Evolutionary conservation across 2,888 invertebrate genomes (phyloP).

Genomic region (Rhamnusium bicolor): DNA sequence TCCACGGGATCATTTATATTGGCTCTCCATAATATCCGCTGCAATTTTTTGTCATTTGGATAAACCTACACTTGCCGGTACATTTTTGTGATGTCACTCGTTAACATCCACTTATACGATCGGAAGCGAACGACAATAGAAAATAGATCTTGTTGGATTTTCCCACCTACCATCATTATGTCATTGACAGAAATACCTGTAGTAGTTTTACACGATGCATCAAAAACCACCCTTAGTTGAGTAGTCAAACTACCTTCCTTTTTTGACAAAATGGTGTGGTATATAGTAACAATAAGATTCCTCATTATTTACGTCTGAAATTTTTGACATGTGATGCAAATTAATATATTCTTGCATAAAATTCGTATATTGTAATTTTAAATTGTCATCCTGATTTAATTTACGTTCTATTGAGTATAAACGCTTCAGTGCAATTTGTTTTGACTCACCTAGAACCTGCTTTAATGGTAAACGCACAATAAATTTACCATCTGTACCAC

Average conservation of each 20-base stretch:
- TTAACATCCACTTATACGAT: slow-evolving; percentile 5
- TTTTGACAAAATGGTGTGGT: slow-evolving; percentile 56
- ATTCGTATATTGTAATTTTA: slow-evolving; percentile 21
- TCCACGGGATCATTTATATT: not conserved
- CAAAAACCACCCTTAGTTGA: slow-evolving; percentile 55
- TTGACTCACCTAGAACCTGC: not conserved
- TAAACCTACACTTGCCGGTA: slow-evolving; percentile 8
- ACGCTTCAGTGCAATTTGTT: not conserved
- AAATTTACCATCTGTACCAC: not conserved
- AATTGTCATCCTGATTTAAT: not conserved
- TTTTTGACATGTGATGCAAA: too few relatives aligned
- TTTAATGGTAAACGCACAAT: not conserved
- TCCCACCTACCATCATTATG: slow-evolving; percentile 45
- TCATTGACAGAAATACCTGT: slow-evolving; percentile 51
- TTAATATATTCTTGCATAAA: too few relatives aligned
- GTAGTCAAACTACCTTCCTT: slow-evolving; percentile 52
- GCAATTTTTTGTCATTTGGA: slow-evolving; percentile 14
- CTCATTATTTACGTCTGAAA: too few relatives aligned
- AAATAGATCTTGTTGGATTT: slow-evolving; percentile 52
- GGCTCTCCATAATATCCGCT: slow-evolving; percentile 12
- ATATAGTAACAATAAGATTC: too few relatives aligned
- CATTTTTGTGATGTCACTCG: slow-evolving; percentile 16
- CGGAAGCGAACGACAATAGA: slow-evolving; percentile 49
- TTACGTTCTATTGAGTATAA: not conserved
- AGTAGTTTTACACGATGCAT: slow-evolving; percentile 38